A percentile compares a stretch with the other conserved stretches of the same genome.
Conservation (phyloP, 2,888 invertebrate species). For the Carabus problematicus region DNA sequence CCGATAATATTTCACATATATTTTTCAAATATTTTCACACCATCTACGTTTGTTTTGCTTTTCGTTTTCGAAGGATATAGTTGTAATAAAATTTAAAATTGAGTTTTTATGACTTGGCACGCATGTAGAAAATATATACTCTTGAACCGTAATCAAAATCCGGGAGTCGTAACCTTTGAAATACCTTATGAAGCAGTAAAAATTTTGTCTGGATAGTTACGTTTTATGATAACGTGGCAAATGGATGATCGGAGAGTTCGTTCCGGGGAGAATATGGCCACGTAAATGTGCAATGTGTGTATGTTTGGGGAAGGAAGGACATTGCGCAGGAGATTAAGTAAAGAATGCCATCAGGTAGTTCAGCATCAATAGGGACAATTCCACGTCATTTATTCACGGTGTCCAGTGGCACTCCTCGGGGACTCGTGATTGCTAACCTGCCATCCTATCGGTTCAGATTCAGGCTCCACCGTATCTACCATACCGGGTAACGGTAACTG, state of each 20-base stretch:
- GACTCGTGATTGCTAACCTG: slow-evolving; percentile 17
- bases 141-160: slow-evolving; percentile 1
- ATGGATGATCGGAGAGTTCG: too few species aligned
- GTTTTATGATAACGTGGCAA: not conserved
- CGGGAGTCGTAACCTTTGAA: slow-evolving; percentile 2
- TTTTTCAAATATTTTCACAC: too few species aligned
- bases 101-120: slow-evolving; percentile 5
- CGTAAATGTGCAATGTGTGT: not conserved
- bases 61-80: too few species aligned
- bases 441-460: not conserved
- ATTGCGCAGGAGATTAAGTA: slow-evolving; percentile 5
- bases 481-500: not conserved
- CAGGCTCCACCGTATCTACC: not conserved
- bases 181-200: slow-evolving; percentile 14
- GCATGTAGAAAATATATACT: slow-evolving; percentile 8
- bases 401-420: slow-evolving; percentile 9
- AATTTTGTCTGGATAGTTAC: slow-evolving; percentile 4
- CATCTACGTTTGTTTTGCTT: too few species aligned
- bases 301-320: not conserved
- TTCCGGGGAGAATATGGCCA: too few species aligned
- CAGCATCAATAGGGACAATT: slow-evolving; percentile 6
- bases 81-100: too few species aligned
- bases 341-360: not conserved
- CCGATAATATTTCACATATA: too few species aligned
- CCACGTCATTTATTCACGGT: slow-evolving; percentile 11